Conservation (phyloP, 2,797 vertebrate species). For the Nasua narica region DNA sequence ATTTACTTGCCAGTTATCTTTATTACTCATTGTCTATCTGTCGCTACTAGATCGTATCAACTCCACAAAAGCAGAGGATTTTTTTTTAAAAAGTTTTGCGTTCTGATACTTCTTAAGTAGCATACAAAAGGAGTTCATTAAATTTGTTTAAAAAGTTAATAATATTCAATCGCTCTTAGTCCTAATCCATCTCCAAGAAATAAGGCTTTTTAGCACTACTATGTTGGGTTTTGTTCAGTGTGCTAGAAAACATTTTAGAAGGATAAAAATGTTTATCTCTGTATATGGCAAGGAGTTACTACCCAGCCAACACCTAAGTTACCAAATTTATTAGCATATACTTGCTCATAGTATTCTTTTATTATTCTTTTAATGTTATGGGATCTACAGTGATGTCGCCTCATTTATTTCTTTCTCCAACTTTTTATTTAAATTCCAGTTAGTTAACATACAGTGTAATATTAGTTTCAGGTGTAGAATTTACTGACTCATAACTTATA, state of each 20-base stretch:
- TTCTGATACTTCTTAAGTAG: background rate
- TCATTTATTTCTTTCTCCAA: background rate
- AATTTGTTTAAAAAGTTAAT: background rate
- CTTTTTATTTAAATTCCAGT: background rate
- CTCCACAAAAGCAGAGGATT: background rate
- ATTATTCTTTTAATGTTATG: background rate
- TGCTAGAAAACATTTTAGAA: background rate
- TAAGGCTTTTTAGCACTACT: background rate
- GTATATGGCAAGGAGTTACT: background rate
- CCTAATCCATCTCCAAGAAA: background rate
- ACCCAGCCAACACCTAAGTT: background rate
- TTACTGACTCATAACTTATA: background rate
- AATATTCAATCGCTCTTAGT: background rate
- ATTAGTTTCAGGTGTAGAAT: background rate
- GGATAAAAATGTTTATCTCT: background rate
- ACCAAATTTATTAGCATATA: background rate
- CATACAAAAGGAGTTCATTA: background rate
- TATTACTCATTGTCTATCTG: background rate
- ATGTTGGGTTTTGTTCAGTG: background rate
- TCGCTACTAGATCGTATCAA: background rate
- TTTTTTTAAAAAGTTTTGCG: background rate
- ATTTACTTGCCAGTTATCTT: background rate
- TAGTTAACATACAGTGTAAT: background rate
- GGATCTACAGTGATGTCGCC: background rate
- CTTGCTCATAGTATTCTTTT: background rate